Conservation (phyloP, 2,113 vertebrate species). For the Pelodiscus sinensis region DNA sequence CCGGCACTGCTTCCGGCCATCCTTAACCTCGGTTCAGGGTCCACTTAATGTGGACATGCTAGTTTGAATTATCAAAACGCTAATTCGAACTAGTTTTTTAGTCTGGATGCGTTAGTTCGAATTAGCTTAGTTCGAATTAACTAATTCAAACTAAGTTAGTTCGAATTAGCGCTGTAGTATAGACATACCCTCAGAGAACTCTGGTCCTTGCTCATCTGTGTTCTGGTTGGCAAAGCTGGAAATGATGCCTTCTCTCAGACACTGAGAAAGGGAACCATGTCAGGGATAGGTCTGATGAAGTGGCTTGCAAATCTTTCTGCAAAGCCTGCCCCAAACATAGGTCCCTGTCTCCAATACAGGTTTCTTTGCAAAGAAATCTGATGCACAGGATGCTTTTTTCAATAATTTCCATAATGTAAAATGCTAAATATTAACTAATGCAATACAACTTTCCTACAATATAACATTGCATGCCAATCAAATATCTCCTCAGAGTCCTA, state of each 20-base stretch:
- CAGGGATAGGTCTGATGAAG: background rate
- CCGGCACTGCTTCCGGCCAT: too few relatives aligned
- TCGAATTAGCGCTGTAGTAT: too few relatives aligned
- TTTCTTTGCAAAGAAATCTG: background rate
- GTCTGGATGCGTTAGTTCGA: too few relatives aligned
- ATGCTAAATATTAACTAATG: background rate
- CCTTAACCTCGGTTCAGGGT: too few relatives aligned
- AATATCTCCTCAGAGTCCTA: background rate
- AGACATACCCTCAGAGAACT: too few relatives aligned
- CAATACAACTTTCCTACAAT: background rate
- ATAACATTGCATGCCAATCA: background rate
- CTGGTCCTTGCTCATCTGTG: background rate
- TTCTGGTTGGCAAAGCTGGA: background rate
- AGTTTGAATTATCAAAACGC: too few relatives aligned
- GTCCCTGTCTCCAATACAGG: accelerated
- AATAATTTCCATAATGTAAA: accelerated
- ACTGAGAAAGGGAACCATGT: background rate
- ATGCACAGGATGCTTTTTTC: background rate
- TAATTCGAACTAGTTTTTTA: too few relatives aligned
- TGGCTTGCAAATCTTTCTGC: background rate
- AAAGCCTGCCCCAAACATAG: background rate
- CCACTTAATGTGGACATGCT: too few relatives aligned
- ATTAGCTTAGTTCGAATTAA: too few relatives aligned
- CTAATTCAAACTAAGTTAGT: too few relatives aligned
- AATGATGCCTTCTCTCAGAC: background rate